Conservation (phyloP, 1,140 invertebrate species). For the Pectinophora gossypiella region DNA sequence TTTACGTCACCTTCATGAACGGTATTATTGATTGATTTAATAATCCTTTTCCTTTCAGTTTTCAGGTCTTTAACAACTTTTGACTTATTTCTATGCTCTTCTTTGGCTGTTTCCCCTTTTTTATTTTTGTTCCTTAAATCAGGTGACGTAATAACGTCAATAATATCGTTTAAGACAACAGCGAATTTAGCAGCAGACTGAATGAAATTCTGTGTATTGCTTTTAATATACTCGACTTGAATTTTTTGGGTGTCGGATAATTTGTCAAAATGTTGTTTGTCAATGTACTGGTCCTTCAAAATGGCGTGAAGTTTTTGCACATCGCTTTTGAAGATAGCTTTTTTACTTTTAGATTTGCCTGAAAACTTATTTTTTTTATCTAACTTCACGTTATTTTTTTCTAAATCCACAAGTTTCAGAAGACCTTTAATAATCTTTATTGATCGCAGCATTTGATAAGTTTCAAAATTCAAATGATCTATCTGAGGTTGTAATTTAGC, state of each 20-base stretch:
- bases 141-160: slow-evolving; percentile 24
- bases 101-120: neutral
- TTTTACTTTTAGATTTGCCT: too few species aligned
- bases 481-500: slow-evolving; percentile 32
- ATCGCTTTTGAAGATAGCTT: slow-evolving; percentile 20
- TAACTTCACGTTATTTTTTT: neutral
- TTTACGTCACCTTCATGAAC: too few species aligned
- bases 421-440: slow-evolving; percentile 44
- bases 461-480: slow-evolving; percentile 36
- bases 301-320: slow-evolving; percentile 38
- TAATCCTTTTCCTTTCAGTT: too few species aligned
- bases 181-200: slow-evolving; percentile 47
- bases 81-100: too few species aligned
- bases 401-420: slow-evolving; percentile 27
- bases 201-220: slow-evolving; percentile 40
- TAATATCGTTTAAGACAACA: slow-evolving; percentile 39
- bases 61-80: too few species aligned
- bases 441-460: slow-evolving; percentile 34
- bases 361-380: too few species aligned
- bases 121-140: too few species aligned
- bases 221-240: slow-evolving; percentile 50
- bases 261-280: slow-evolving; percentile 9
- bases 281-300: slow-evolving; percentile 27
- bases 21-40: too few species aligned
- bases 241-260: slow-evolving; percentile 26